Conservation (phyloP, 2,888 invertebrate species). For the Pseudolycoriella hygida region DNA sequence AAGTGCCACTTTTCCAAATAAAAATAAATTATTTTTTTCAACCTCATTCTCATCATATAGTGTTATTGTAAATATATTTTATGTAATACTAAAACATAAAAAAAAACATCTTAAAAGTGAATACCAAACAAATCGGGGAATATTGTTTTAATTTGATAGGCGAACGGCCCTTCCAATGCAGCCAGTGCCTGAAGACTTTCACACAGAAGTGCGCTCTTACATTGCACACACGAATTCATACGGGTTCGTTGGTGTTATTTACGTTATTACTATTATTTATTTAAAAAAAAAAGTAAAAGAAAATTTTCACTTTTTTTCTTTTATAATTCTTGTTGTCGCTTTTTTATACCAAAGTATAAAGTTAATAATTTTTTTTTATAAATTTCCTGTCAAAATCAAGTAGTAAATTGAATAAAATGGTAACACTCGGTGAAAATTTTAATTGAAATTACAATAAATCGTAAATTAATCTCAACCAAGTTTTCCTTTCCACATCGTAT, state of each 20-base stretch:
- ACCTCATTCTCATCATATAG: too few species aligned
- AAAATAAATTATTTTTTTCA: not conserved
- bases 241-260: slow-evolving; percentile 36
- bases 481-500: too few species aligned
- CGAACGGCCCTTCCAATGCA: slow-evolving; percentile 43
- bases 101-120: too few species aligned
- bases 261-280: slow-evolving; percentile 3
- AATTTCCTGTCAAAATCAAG: not conserved
- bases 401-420: slow-evolving; percentile 1
- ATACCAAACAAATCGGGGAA: not conserved
- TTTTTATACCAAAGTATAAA: not conserved
- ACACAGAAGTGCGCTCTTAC: slow-evolving; percentile 44
- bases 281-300: not conserved
- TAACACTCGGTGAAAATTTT: slow-evolving; percentile 1
- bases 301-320: slow-evolving; percentile 4
- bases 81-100: not conserved
- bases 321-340: slow-evolving; percentile 1
- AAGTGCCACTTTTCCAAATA: not conserved
- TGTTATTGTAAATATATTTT: too few species aligned
- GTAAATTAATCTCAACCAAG: too few species aligned
- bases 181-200: slow-evolving; percentile 44
- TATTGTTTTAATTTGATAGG: slow-evolving; percentile 20
- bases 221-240: slow-evolving; percentile 43
- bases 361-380: not conserved
- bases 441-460: too few species aligned